Base-by-base conservation (phyloP, 1,140 invertebrate species). In the Halictus rubicundus region DNA sequence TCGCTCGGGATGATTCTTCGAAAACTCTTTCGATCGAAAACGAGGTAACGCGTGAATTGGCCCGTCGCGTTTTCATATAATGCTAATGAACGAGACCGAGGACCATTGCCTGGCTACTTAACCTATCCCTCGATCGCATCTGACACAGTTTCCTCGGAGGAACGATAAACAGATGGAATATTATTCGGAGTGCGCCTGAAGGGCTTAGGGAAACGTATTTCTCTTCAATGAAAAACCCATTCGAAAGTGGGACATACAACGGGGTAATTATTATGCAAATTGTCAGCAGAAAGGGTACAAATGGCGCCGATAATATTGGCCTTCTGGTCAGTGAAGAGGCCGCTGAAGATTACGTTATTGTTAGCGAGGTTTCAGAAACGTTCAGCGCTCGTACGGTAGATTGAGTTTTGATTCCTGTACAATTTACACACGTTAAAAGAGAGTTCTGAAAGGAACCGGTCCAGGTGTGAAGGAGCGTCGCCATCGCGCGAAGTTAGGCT, bases 41-140 rank as follows among this genome's bases (percentile, higher is more conserved):
- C 23, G 68, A 59, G 39, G 60, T 69, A 27, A 59, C 2, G 37
- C 54, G 39, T 14, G 54, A 69, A 60, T 69, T 23, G 7, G 25
- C n/a, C 16, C 10, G 8, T 61, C n/a, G 19, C 19, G 19, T 39
- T 54, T 32, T 23, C 14, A 49, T 6, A 14, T 74, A 25, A 54
- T 19, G 21, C 65, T 68, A 65, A 69, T 68, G 74, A 19, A 32
- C 32, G 32, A 32, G 32, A 59, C 57, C 27, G 39, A 74, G 12
- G 54, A 25, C 54, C 63, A 42, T 12, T 60, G 54, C 42, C 49
- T 27, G 14, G 25, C 54, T 32, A 61, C 46, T 76, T n/a, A 19
- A 46, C 46, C 0, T 14, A 14, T 54, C 14, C 23, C n/a, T 19
- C 7, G 25, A 39, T 64, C 32, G 6, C 32, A 74, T 61, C 39